phyloP scores from a whole-genome alignment of 2,797 vertebrate genomes.

The Buphagus erythrorhynchus region DNA sequence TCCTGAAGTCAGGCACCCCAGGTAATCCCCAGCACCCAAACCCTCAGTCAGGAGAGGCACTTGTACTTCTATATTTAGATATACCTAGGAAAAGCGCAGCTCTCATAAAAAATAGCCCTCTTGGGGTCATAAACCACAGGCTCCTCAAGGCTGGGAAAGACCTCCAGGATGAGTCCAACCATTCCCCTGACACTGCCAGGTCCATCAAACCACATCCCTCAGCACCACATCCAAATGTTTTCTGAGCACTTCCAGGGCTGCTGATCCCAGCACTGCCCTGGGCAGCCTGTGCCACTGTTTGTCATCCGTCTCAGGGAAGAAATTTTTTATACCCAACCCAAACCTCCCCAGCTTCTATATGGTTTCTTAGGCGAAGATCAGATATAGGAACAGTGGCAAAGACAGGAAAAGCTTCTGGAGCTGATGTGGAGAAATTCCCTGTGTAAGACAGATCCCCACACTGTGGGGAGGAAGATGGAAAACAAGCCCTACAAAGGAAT shows the following conservation, averaged over 20 bases:
- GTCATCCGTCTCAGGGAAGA: accelerated
- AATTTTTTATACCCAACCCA: neutral
- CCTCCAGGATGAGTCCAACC: neutral
- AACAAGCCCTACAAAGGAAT: neutral
- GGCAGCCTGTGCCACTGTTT: neutral
- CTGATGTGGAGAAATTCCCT: neutral
- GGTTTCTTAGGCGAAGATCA: neutral
- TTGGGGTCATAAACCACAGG: neutral
- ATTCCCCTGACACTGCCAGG: accelerated
- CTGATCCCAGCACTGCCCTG: neutral
- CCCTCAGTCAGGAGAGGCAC: neutral
- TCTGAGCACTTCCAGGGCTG: neutral
- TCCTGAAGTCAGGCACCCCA: neutral
- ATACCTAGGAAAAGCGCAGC: neutral
- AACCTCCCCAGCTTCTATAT: neutral
- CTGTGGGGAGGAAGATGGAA: neutral
- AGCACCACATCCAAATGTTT: neutral
- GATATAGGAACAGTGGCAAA: accelerated
- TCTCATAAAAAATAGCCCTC: neutral
- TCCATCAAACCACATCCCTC: neutral
- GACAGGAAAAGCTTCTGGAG: neutral
- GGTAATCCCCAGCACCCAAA: neutral
- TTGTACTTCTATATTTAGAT: accelerated
- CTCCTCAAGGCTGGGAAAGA: accelerated
- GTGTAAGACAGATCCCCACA: neutral